phyloP scores from a whole-genome alignment of 2,888 invertebrate species.

The Amphimallon solstitiale region DNA sequence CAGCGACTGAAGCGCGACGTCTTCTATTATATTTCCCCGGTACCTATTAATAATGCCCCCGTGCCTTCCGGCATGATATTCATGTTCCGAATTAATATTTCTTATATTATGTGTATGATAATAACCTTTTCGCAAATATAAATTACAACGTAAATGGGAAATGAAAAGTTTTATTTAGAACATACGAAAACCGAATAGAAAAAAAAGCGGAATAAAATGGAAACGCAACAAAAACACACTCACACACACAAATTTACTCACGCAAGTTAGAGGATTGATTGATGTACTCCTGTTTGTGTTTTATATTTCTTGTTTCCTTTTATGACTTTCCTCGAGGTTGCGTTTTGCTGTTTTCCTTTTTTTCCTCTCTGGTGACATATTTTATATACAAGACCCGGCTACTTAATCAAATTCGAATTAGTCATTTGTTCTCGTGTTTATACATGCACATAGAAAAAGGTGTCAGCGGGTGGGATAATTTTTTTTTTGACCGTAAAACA shows the following conservation, averaged over 20 bases:
- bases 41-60: neutral
- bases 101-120: neutral
- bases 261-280: constrained; percentile 3
- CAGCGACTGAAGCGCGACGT: no score
- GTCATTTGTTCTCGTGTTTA: no score
- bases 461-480: no score
- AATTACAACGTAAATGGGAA: constrained; percentile 10
- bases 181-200: neutral
- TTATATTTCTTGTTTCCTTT: neutral
- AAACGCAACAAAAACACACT: neutral
- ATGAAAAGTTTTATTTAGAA: constrained; percentile 9
- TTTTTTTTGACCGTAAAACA: no score
- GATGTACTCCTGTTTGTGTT: neutral
- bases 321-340: neutral
- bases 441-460: no score
- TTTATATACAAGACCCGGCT: no score
- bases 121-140: constrained; percentile 11
- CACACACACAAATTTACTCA: neutral
- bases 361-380: no score
- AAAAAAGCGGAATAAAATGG: neutral
- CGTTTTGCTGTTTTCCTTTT: no score
- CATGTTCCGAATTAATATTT: constrained; percentile 6
- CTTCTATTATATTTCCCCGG: neutral
- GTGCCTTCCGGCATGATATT: neutral
- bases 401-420: no score